phyloP scores from a whole-genome alignment of 2,113 vertebrate species.

The Notothenia rossii region DNA sequence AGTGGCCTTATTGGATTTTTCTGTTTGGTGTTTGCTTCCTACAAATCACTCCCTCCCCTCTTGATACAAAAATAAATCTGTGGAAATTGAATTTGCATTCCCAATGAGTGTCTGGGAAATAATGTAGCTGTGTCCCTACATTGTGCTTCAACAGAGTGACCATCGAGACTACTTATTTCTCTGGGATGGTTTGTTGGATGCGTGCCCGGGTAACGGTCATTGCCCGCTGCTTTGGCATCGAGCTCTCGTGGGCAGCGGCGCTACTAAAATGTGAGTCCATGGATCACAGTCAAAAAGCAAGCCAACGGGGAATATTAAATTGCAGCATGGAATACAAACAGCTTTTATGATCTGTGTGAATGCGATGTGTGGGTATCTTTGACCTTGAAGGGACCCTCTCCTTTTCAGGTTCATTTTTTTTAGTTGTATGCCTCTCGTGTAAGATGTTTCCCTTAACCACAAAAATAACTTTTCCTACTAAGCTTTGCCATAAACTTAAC shows the following conservation, averaged over 20 bases:
- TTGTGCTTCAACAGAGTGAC: slow-evolving; percentile 49
- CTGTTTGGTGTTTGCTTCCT: slow-evolving; percentile 31
- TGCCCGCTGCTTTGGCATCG: slow-evolving; percentile 66
- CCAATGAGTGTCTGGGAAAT: slow-evolving; percentile 54
- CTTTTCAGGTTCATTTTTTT: not conserved
- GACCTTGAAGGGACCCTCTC: not conserved
- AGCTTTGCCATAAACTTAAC: not conserved
- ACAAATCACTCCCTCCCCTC: slow-evolving; percentile 29
- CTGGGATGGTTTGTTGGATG: slow-evolving; percentile 69
- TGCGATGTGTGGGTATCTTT: slow-evolving; percentile 6
- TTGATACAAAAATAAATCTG: slow-evolving; percentile 51
- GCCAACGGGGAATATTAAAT: slow-evolving; percentile 53
- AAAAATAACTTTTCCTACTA: slow-evolving; percentile 11
- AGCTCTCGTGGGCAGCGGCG: slow-evolving; percentile 61
- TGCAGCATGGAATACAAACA: slow-evolving; percentile 44
- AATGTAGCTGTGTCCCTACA: slow-evolving; percentile 56
- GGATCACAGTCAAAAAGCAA: slow-evolving; percentile 66
- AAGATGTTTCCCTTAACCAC: not conserved
- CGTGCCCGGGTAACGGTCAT: slow-evolving; percentile 69
- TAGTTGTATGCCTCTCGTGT: too few species aligned
- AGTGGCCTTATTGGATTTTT: slow-evolving; percentile 38
- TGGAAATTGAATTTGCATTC: slow-evolving; percentile 69
- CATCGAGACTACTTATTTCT: slow-evolving; percentile 64
- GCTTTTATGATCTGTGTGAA: slow-evolving; percentile 22
- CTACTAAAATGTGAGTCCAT: slow-evolving; percentile 64